Evolutionary conservation across 2,888 invertebrate genomes (phyloP).

Genomic region (Deilephila elpenor): DNA sequence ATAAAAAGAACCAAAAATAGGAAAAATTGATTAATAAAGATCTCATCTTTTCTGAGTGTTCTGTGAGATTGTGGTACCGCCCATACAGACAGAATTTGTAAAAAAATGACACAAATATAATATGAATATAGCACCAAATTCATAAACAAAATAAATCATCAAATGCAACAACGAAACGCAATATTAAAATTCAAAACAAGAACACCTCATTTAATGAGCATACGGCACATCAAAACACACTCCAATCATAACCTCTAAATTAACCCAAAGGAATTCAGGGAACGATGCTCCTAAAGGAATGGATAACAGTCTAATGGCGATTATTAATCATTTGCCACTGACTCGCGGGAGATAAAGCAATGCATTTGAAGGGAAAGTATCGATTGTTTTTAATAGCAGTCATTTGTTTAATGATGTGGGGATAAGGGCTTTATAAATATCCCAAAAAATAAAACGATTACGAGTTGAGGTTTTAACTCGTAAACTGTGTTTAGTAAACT

Average conservation of each 20-base stretch:
- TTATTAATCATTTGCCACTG: slow-evolving; percentile 9
- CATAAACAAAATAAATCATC: neutral
- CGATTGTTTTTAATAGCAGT: neutral
- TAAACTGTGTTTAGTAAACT: no score
- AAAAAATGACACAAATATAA: no score
- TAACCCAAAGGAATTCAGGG: slow-evolving; percentile 25
- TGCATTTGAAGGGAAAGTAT: neutral
- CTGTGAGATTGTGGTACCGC: no score
- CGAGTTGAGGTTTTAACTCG: no score
- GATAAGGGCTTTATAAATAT: neutral
- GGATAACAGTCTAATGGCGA: slow-evolving; percentile 16
- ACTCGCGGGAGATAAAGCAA: slow-evolving; percentile 15
- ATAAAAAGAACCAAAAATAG: no score
- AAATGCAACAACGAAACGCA: neutral
- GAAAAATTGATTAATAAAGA: no score
- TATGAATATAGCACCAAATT: neutral
- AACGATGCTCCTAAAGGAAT: slow-evolving; percentile 15
- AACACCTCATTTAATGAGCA: neutral
- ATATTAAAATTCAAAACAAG: neutral
- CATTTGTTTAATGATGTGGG: neutral
- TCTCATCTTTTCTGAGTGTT: no score
- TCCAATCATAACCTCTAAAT: slow-evolving; percentile 2
- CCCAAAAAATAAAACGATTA: no score
- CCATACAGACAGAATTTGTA: no score
- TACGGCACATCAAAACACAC: slow-evolving; percentile 6